Percentiles rank a stretch among this genome's conserved stretches.
phyloP scores from a whole-genome alignment of 2,113 vertebrate species.

The Vulpes ferrilata region DNA sequence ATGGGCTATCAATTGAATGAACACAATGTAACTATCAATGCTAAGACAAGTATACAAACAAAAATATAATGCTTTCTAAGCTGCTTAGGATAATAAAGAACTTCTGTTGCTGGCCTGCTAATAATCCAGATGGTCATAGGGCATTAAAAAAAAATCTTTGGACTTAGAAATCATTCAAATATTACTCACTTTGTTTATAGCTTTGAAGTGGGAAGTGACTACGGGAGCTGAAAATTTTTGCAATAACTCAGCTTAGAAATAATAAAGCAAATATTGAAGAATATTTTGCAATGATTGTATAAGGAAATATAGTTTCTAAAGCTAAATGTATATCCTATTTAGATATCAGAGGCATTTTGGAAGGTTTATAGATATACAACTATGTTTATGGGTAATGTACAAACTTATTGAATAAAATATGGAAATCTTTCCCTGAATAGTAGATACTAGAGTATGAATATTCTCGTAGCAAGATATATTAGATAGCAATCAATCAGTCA shows the following conservation, averaged over 20 bases:
- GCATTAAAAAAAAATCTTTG: not conserved
- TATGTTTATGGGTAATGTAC: not conserved
- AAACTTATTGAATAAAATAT: not conserved
- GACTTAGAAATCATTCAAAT: not conserved
- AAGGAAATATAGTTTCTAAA: not conserved
- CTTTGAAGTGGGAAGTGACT: not conserved
- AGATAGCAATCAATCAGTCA: not conserved
- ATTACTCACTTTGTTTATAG: not conserved
- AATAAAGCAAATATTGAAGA: not conserved
- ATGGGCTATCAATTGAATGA: not conserved
- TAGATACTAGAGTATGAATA: not conserved
- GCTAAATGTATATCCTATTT: not conserved
- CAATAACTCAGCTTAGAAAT: not conserved
- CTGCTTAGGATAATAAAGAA: not conserved
- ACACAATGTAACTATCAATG: not conserved
- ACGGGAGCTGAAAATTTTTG: not conserved
- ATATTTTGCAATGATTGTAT: not conserved
- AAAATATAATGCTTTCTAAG: not conserved
- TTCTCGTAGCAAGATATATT: not conserved
- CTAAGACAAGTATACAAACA: not conserved
- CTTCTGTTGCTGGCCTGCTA: not conserved
- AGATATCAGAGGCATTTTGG: not conserved
- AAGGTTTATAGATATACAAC: not conserved
- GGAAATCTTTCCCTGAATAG: not conserved
- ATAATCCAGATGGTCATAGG: not conserved